Evolutionary conservation across 2,888 invertebrate genomes (phyloP).

Genomic region (Diaphora mendica): DNA sequence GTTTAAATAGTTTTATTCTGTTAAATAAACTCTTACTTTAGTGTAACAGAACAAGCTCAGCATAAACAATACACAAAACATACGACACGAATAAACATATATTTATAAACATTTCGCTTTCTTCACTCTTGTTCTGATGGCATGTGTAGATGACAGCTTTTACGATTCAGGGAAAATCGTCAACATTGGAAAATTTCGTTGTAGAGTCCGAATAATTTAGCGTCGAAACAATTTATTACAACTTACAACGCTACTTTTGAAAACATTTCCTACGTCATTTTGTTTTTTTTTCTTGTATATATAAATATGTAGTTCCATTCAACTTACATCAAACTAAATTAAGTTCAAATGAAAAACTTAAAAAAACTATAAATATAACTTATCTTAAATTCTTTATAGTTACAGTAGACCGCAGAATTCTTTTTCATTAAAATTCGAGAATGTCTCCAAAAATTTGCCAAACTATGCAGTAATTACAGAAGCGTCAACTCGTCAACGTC

Average conservation of each 20-base stretch:
- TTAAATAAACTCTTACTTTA: too few relatives aligned
- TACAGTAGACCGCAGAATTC: neutral
- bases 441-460: slow-evolving; percentile 30
- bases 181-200: neutral
- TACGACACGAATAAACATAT: too few relatives aligned
- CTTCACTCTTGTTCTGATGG: neutral
- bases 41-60: too few relatives aligned
- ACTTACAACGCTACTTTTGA: too few relatives aligned
- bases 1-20: too few relatives aligned
- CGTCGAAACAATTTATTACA: too few relatives aligned
- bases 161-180: neutral
- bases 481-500: slow-evolving; percentile 46
- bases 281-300: too few relatives aligned
- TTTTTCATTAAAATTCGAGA: neutral
- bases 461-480: slow-evolving; percentile 43
- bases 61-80: too few relatives aligned
- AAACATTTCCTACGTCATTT: too few relatives aligned
- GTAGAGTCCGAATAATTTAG: neutral
- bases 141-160: too few relatives aligned
- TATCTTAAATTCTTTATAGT: neutral
- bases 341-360: neutral
- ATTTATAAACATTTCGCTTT: too few relatives aligned
- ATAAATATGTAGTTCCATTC: too few relatives aligned
- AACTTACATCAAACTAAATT: neutral
- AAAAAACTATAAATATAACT: neutral